Percentiles rank a stretch among this genome's conserved stretches.
Conservation (phyloP, 2,113 vertebrate species). For the Neotoma lepida region DNA sequence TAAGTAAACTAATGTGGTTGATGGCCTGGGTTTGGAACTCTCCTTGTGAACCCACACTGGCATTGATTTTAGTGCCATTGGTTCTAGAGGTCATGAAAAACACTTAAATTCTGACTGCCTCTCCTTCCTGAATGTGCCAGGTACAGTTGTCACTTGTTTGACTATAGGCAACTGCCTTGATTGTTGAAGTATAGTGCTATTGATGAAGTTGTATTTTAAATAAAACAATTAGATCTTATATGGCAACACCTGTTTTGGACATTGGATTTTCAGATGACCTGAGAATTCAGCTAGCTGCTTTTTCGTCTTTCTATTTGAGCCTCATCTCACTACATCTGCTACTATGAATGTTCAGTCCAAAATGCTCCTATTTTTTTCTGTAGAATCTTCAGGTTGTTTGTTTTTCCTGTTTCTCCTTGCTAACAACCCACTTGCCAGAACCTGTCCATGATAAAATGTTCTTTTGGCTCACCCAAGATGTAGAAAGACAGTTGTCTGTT, state of each 20-base stretch:
- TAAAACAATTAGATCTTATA: constrained; percentile 7
- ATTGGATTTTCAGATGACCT: neutral
- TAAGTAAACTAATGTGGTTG: constrained; percentile 45
- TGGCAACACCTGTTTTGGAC: constrained; percentile 7
- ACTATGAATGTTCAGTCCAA: neutral
- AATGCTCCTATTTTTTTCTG: constrained; percentile 24
- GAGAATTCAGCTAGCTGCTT: constrained; percentile 28
- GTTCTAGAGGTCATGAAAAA: neutral
- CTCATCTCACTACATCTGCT: neutral
- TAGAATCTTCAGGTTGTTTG: neutral
- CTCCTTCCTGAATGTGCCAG: neutral
- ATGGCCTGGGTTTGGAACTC: constrained; percentile 50
- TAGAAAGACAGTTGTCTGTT: constrained; percentile 18
- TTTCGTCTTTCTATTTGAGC: neutral
- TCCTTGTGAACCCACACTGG: constrained; percentile 26
- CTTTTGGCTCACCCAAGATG: neutral
- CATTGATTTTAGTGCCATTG: neutral
- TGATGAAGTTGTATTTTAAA: constrained; percentile 33
- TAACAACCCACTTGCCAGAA: neutral
- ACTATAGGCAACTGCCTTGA: neutral
- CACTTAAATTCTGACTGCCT: neutral
- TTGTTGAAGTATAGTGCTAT: constrained; percentile 16
- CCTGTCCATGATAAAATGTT: constrained; percentile 31
- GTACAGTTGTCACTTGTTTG: neutral
- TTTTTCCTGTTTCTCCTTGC: neutral